Evolutionary conservation across 2,797 vertebrate species (phyloP).

Genomic region (Gastrophryne carolinensis): DNA sequence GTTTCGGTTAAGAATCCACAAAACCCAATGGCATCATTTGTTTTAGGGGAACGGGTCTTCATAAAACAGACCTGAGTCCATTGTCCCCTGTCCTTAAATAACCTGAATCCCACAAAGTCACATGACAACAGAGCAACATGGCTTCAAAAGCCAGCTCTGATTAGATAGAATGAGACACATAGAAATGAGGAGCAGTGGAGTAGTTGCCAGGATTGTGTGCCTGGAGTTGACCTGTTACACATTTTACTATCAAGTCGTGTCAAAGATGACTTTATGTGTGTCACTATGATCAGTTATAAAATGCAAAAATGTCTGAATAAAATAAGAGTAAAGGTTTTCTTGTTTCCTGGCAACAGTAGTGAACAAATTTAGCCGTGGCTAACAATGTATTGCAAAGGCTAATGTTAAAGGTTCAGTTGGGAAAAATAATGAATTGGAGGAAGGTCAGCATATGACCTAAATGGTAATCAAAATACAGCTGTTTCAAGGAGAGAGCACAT

Average conservation of each 20-base stretch:
- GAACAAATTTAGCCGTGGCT: constrained; percentile 17
- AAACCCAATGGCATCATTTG: background rate
- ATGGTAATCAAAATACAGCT: constrained; percentile 30
- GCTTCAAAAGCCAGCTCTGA: no score
- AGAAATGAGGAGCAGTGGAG: no score
- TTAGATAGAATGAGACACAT: no score
- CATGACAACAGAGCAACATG: no score
- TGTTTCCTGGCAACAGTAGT: constrained; percentile 31
- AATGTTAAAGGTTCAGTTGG: constrained; percentile 34
- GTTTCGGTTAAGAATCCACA: no score
- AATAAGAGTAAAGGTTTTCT: background rate
- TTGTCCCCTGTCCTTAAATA: background rate
- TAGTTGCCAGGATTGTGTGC: no score
- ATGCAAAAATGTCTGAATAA: background rate
- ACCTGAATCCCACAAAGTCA: no score
- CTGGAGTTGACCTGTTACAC: no score
- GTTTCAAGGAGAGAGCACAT: no score
- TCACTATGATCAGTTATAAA: background rate
- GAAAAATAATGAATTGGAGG: constrained; percentile 41
- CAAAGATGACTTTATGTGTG: background rate
- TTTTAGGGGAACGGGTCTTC: background rate
- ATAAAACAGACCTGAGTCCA: background rate
- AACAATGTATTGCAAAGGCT: constrained; percentile 44
- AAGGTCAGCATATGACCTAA: constrained; percentile 24
- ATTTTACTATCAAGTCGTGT: background rate